Percentiles rank a stretch among this genome's conserved stretches.
phyloP scores from a whole-genome alignment of 2,113 vertebrate genomes.

The Calidris pygmaea region DNA sequence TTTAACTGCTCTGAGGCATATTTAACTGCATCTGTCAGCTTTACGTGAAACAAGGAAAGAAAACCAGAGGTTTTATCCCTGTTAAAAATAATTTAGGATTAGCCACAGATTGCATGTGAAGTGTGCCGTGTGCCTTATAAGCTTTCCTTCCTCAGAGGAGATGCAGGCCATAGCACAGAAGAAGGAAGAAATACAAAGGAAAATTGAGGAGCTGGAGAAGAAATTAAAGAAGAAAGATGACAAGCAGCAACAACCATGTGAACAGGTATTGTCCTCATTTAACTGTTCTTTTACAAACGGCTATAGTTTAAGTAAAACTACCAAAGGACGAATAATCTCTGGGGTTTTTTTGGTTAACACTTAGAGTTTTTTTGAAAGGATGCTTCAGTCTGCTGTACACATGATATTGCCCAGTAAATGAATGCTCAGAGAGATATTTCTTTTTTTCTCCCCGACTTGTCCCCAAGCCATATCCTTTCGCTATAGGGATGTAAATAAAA shows the following conservation, averaged over 20 bases:
- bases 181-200: slow-evolving; percentile 74
- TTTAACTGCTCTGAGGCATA: not conserved
- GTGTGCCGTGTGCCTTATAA: not conserved
- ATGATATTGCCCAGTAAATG: not conserved
- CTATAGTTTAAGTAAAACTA: not conserved
- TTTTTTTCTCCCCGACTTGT: not conserved
- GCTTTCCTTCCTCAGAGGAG: slow-evolving; percentile 61
- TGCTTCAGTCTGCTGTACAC: not conserved
- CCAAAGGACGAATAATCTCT: not conserved
- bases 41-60: not conserved
- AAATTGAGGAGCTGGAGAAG: slow-evolving; percentile 79
- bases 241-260: not conserved
- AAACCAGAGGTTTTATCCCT: not conserved
- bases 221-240: slow-evolving; percentile 62
- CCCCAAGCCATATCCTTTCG: not conserved
- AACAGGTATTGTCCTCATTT: slow-evolving; percentile 59
- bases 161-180: slow-evolving; percentile 71
- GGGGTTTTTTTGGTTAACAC: not conserved
- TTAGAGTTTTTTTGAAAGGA: not conserved
- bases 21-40: not conserved
- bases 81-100: not conserved
- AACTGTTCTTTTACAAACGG: not conserved
- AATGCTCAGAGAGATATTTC: not conserved
- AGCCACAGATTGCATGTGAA: not conserved
- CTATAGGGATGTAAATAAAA: not conserved